Evolutionary conservation across 1,140 invertebrate genomes (phyloP), one percentile per base, ranked within the genome.

Genomic region (Bombus terrestris): DNA sequence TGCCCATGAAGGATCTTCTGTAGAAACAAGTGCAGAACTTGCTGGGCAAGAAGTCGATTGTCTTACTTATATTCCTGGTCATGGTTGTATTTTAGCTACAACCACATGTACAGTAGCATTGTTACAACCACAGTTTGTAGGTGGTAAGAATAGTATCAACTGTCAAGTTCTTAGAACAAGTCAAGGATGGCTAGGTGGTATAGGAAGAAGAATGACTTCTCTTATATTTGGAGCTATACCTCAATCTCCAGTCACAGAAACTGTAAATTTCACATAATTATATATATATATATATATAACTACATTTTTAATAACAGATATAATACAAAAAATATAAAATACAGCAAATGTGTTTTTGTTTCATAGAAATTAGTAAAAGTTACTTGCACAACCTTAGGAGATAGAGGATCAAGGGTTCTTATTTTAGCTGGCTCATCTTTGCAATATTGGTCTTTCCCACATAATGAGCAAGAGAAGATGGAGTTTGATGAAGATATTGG

Each of bases 71-170:
- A 95, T 97, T 62, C 96, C 97, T 86, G 96, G 97, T 3, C 95
- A 97, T 86, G 98, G 98, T 13, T 98, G 98, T 92, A 96, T 99
- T 87, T 95, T 99, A 43, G 98, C 98, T 4, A 99, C 98, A 25
- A 99, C 98, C 0, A 99, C 98, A 1, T 98, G 98, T 90, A 98
- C 98, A 13, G 95, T 99, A 22, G 96, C 98, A 3, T 95, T 98
- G 12, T 96, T 99, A n/a, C 96, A 97, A 82, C 96, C 97, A 5
- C 95, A 96, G 41, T 94, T 96, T 28, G 92, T 92, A 39, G 92
- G 96, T 87, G 97, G 97, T 15, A 96, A 97, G 72, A 96, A 97
- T 79, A 96, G 95, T 32, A 95, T 99, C 41, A 94, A 94, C 2
- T 98, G 97, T 92, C 96, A 97, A 62, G 96, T 97, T 12, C 95